A percentile compares a stretch with the other conserved stretches of the same genome.
Conservation (phyloP, 1,140 invertebrate species). For the Drosophila kohkoa region DNA sequence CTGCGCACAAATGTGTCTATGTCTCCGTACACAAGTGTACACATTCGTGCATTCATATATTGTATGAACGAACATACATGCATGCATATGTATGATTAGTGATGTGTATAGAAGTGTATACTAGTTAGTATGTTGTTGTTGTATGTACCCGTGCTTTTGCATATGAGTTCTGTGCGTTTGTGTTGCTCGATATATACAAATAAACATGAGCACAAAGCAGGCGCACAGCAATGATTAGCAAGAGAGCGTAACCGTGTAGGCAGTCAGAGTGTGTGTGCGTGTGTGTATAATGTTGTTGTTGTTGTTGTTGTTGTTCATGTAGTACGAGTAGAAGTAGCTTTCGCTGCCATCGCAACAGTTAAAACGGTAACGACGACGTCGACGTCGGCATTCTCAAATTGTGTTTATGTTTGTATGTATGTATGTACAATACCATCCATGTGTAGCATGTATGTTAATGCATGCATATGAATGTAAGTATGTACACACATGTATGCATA, state of each 20-base stretch:
- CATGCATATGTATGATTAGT: slow-evolving; percentile 41
- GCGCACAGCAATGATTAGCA: slow-evolving; percentile 79
- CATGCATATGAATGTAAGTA: slow-evolving; percentile 25
- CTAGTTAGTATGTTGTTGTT: slow-evolving; percentile 30
- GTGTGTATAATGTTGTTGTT: slow-evolving; percentile 47
- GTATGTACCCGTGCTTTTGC: slow-evolving; percentile 61
- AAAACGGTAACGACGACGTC: slow-evolving; percentile 71
- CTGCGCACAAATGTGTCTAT: neutral
- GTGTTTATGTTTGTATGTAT: slow-evolving; percentile 53
- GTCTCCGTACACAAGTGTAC: neutral
- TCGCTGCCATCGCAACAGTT: slow-evolving; percentile 54
- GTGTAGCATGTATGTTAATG: slow-evolving; percentile 51
- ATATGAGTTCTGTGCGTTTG: slow-evolving; percentile 77
- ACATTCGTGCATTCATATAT: slow-evolving; percentile 9
- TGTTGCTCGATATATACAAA: slow-evolving; percentile 83
- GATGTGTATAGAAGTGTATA: slow-evolving; percentile 32
- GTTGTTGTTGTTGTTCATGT: slow-evolving; percentile 53
- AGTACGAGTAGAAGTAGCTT: slow-evolving; percentile 60
- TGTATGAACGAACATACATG: neutral
- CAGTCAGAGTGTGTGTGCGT: slow-evolving; percentile 33
- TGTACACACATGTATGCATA: slow-evolving; percentile 24
- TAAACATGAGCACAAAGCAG: slow-evolving; percentile 81
- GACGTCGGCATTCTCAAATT: slow-evolving; percentile 64
- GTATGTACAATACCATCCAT: slow-evolving; percentile 42
- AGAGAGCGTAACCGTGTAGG: slow-evolving; percentile 50